Evolutionary conservation across 2,113 vertebrate species (phyloP).

Genomic region (Crotalus viridis): DNA sequence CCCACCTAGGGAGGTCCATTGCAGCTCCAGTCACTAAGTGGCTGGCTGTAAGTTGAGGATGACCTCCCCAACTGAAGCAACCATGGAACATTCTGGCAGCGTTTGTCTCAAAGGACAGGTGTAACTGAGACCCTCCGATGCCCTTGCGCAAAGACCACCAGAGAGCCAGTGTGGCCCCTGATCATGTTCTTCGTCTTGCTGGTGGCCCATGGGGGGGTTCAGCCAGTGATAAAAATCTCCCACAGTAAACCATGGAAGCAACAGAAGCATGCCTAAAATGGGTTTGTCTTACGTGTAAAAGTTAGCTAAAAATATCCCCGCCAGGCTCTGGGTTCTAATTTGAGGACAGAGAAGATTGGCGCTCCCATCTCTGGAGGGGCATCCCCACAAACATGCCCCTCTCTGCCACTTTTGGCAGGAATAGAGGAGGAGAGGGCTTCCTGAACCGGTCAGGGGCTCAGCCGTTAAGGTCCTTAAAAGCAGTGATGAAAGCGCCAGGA

Average conservation of each 20-base stretch:
- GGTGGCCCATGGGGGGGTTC: neutral
- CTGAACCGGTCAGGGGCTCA: neutral
- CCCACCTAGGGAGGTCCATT: no score
- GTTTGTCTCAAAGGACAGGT: neutral
- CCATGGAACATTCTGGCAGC: neutral
- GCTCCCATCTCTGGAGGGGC: neutral
- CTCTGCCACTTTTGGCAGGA: neutral
- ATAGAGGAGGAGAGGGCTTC: neutral
- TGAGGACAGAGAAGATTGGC: rapidly evolving
- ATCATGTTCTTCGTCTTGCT: neutral
- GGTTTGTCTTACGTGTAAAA: neutral
- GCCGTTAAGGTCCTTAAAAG: neutral
- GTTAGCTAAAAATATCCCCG: neutral
- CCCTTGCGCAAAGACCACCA: neutral
- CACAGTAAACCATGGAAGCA: neutral
- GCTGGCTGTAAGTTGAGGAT: no score
- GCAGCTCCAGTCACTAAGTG: no score
- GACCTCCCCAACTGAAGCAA: neutral
- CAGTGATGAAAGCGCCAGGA: neutral
- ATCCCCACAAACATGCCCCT: neutral
- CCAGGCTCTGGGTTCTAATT: neutral
- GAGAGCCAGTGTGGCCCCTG: neutral
- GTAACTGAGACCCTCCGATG: neutral
- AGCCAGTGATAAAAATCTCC: neutral
- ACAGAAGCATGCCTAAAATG: neutral